Percentiles rank a stretch among this genome's conserved stretches.
Evolutionary conservation across 2,888 invertebrate genomes (phyloP).

Genomic region (Carcina quercana): DNA sequence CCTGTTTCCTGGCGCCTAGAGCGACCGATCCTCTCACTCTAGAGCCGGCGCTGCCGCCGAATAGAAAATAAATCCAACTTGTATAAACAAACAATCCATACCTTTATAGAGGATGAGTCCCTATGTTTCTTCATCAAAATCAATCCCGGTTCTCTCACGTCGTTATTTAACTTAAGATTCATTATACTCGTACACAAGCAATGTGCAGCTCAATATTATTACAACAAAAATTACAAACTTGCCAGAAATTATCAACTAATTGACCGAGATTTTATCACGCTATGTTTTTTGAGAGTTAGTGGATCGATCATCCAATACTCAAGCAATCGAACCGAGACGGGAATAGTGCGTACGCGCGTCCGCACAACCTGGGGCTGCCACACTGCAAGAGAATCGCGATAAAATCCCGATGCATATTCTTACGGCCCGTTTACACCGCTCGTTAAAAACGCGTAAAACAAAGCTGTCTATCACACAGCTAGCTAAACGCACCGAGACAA

Average conservation of each 20-base stretch:
- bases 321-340: conserved; percentile 3
- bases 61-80: not conserved
- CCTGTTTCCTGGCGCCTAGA: too few species aligned
- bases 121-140: not conserved
- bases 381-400: conserved; percentile 39
- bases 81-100: not conserved
- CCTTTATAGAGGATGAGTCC: conserved; percentile 1
- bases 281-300: too few species aligned
- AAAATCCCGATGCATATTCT: conserved; percentile 49
- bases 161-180: conserved; percentile 63
- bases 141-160: conserved; percentile 16
- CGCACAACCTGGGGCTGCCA: conserved; percentile 30
- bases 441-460: conserved; percentile 50
- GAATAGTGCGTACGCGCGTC: conserved; percentile 41
- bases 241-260: too few species aligned
- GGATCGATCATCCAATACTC: too few species aligned
- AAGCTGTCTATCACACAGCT: conserved; percentile 29
- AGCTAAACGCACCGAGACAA: conserved; percentile 39
- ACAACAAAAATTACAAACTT: too few species aligned
- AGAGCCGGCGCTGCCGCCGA: too few species aligned
- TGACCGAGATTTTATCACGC: too few species aligned
- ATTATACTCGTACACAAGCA: too few species aligned
- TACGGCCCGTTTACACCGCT: conserved; percentile 43
- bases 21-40: too few species aligned
- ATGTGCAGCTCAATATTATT: too few species aligned